These are phyloP conservation scores for Pampus argenteus DNA, from an alignment of 2,797 vertebrate genomes.

Conservation along the genomic window DNA sequence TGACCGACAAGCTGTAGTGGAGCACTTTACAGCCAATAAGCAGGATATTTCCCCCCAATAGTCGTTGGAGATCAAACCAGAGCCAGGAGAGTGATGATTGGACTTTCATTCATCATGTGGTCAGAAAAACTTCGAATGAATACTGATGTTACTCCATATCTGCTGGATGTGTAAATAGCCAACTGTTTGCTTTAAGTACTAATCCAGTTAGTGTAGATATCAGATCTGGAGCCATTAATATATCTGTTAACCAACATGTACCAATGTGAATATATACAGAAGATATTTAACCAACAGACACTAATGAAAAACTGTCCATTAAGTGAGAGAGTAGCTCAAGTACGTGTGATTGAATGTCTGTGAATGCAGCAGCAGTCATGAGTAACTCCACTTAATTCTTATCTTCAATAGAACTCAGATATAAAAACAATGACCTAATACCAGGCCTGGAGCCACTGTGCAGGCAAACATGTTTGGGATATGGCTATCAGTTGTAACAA, in stretches of 20 bases:
- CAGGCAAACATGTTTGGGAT: constrained; percentile 6
- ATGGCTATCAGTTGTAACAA: neutral
- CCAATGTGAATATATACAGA: too few relatives aligned
- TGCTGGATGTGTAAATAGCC: neutral
- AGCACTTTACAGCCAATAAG: neutral
- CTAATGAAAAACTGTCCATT: neutral
- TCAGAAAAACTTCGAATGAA: neutral
- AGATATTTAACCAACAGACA: neutral
- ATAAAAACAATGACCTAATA: constrained; percentile 49
- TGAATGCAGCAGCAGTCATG: constrained; percentile 26
- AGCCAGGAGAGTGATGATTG: neutral
- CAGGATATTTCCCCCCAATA: neutral
- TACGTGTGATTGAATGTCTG: constrained; percentile 37
- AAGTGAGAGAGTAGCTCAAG: neutral
- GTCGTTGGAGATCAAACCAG: neutral
- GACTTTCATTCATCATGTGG: neutral
- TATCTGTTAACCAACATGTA: neutral
- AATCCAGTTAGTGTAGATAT: neutral
- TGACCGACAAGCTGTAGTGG: neutral
- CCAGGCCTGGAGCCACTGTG: constrained; percentile 5
- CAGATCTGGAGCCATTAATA: neutral
- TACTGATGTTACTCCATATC: neutral
- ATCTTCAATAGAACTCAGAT: constrained; percentile 44
- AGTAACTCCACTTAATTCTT: constrained; percentile 37
- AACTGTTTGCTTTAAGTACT: neutral